Evolutionary conservation across 1,140 invertebrate genomes (phyloP), one percentile per base, ranked within the genome.

Genomic region (Drosophila punjabiensis): DNA sequence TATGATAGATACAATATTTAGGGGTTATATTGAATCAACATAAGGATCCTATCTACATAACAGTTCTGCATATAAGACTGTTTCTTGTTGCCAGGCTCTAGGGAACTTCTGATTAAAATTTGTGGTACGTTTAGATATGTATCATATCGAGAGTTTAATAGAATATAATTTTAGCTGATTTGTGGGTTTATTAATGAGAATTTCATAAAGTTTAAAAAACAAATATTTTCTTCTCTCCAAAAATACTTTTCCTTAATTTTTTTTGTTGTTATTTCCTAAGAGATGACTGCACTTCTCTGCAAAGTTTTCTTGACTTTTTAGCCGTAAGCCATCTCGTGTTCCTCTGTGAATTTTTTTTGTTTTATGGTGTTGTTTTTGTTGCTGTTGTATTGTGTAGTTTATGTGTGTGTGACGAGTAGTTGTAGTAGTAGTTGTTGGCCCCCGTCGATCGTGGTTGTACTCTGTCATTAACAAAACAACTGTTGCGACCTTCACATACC

Each of bases 401-500:
- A 39, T 71, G 66, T 71, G 50, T n/a, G n/a, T 70, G 65, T 70
- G 66, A 71, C 65, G 33, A 45, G 73, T 52, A 37, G 73, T 74
- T n/a, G 65, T 45, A 48, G 68, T 47, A 48, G 71, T 76, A 59
- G 71, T 59, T 76, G 50, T 61, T 78, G 58, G 64, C 65, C 76
- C 55, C 58, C 55, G 55, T 62, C 50, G 30, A 68, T 83, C 71
- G 77, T 70, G 59, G 75, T 80, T 81, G 82, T 89, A 85, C 76
- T 85, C 91, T 92, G 91, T 92, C 91, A 92, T 92, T 92, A 92
- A 92, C 84, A 92, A 92, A 92, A 92, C 91, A 92, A 92, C 91
- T 92, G 91, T 87, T 92, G 91, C 91, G 91, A 92, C 91, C 91
- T 92, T 92, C 91, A 82, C 91, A 92, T 92, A 92, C 91, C 91